These are phyloP conservation scores for Hycleus phaleratus DNA, from an alignment of 1,140 invertebrate genomes.

Conservation along the genomic window DNA sequence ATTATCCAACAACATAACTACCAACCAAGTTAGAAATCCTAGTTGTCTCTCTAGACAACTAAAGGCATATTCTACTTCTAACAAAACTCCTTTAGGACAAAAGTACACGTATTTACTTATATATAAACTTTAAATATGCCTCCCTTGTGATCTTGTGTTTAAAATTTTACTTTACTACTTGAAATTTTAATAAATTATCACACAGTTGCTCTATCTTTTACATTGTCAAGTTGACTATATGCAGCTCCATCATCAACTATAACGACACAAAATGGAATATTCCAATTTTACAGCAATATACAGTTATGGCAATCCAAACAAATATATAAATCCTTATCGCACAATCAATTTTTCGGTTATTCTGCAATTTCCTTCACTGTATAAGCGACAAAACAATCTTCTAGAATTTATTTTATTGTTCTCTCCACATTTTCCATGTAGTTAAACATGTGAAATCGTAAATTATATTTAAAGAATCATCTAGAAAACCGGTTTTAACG, in stretches of 20 bases:
- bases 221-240: not conserved
- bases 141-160: slow-evolving; percentile 19
- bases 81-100: slow-evolving; percentile 7
- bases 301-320: too few relatives aligned
- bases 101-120: slow-evolving; percentile 26
- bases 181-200: slow-evolving; percentile 28
- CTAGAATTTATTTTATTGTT: too few relatives aligned
- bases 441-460: too few relatives aligned
- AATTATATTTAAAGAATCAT: too few relatives aligned
- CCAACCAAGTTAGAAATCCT: slow-evolving; percentile 4
- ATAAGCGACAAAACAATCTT: too few relatives aligned
- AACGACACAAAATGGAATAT: not conserved
- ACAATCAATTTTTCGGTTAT: too few relatives aligned
- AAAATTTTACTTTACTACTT: slow-evolving; percentile 15
- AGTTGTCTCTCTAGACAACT: slow-evolving; percentile 8
- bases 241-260: not conserved
- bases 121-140: slow-evolving; percentile 29
- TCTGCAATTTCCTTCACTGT: too few relatives aligned
- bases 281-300: not conserved
- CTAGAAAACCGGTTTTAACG: too few relatives aligned
- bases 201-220: slow-evolving; percentile 1
- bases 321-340: too few relatives aligned
- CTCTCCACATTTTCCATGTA: too few relatives aligned
- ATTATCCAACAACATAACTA: slow-evolving; percentile 15
- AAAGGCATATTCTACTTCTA: not conserved